phyloP scores from a whole-genome alignment of 2,797 vertebrate species.

The Delichon dasypus region DNA sequence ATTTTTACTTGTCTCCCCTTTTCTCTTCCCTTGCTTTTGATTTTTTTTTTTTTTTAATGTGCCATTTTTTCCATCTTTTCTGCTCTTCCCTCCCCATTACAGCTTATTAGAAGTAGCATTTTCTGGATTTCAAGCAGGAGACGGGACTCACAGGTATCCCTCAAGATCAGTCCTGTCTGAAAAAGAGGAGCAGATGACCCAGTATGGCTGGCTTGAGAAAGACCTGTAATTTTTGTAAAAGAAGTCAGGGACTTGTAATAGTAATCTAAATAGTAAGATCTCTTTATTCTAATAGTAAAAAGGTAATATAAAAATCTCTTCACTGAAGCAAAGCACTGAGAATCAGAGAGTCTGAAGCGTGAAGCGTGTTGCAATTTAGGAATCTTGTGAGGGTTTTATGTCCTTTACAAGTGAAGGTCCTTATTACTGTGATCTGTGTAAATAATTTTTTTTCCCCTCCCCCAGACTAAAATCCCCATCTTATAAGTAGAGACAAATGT shows the following conservation, averaged over 20 bases:
- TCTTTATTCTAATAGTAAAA: too few species aligned
- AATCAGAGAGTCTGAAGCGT: neutral
- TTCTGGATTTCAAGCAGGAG: neutral
- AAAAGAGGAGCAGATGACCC: neutral
- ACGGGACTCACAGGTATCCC: neutral
- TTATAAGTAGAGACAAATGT: neutral
- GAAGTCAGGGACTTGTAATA: neutral
- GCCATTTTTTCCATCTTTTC: neutral
- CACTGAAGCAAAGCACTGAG: neutral
- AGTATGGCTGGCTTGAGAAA: neutral
- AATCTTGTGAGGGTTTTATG: neutral
- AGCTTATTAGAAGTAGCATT: neutral
- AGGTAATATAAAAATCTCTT: neutral
- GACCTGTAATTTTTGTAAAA: neutral
- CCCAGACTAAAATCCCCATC: neutral
- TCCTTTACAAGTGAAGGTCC: accelerated
- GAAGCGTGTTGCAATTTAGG: neutral
- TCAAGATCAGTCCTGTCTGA: neutral
- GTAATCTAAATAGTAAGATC: neutral
- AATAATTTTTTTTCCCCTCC: neutral
- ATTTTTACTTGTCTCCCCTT: neutral
- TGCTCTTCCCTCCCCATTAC: neutral
- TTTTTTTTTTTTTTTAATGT: neutral
- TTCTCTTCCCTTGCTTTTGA: neutral
- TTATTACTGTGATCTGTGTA: neutral